Conservation (phyloP, 1,140 invertebrate species). For the Akabosia matsudoensis region DNA sequence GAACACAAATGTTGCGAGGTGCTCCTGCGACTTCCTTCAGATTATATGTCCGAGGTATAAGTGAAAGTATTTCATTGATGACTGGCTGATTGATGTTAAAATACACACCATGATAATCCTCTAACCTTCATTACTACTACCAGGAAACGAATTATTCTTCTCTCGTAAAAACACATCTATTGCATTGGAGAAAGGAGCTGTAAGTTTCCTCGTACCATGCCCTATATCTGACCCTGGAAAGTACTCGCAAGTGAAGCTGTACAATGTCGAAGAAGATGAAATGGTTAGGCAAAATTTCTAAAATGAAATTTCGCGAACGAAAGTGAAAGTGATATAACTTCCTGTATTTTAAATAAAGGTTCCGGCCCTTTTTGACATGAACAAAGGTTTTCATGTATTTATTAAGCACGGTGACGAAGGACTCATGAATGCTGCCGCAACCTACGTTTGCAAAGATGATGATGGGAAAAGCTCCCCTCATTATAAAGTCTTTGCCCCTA, state of each 20-base stretch:
- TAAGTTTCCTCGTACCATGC: conserved; percentile 27
- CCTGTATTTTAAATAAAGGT: neutral
- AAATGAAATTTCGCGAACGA: neutral
- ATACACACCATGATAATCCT: neutral
- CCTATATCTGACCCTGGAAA: conserved; percentile 24
- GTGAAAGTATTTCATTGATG: neutral
- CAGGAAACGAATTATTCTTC: conserved; percentile 27
- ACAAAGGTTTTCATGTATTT: conserved; percentile 16
- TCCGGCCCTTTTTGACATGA: conserved; percentile 12
- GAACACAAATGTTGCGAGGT: neutral
- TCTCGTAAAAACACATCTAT: conserved; percentile 19
- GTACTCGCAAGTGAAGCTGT: conserved; percentile 13
- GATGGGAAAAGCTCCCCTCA: neutral
- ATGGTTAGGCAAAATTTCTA: neutral
- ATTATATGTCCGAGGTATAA: neutral
- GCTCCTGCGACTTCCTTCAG: neutral
- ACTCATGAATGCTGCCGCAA: neutral
- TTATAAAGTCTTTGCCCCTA: conserved; percentile 11
- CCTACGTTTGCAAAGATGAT: conserved; percentile 1
- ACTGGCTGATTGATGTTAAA: neutral
- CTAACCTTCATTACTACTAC: neutral
- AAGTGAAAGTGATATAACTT: neutral
- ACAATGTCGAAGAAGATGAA: conserved; percentile 14
- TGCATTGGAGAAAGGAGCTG: conserved; percentile 2
- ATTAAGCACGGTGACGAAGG: neutral